Percentiles rank a stretch among this genome's conserved stretches.
Conservation (phyloP, 2,797 vertebrate genomes). For the Sylvia borin region DNA sequence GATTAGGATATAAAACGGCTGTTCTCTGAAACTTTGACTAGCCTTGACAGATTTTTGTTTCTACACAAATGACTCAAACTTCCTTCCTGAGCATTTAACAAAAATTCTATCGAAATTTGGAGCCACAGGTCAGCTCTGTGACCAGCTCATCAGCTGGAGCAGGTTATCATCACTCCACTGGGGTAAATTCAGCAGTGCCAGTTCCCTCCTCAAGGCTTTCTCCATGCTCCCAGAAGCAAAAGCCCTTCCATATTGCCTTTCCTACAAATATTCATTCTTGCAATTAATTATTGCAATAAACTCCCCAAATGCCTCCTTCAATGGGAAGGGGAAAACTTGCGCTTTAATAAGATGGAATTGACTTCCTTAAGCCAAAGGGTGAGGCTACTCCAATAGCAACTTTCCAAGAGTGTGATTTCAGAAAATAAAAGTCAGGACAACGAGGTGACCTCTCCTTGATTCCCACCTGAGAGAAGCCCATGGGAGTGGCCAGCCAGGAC, state of each 20-base stretch:
- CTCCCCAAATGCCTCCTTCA: background rate
- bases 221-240: background rate
- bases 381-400: background rate
- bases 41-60: slow-evolving; percentile 12
- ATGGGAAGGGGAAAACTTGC: background rate
- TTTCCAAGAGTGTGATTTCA: background rate
- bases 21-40: background rate
- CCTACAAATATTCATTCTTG: background rate
- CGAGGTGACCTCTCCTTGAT: background rate
- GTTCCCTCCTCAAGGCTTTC: background rate
- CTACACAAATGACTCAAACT: background rate
- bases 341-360: background rate
- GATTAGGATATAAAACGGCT: background rate
- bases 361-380: background rate
- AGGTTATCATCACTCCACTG: background rate
- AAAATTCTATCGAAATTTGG: background rate
- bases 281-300: background rate
- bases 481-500: background rate
- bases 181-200: background rate
- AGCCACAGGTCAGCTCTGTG: background rate
- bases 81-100: background rate
- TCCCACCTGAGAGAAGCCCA: background rate
- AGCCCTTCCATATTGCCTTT: background rate
- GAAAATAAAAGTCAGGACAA: background rate
- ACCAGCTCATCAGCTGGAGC: background rate